A percentile compares a stretch with the other conserved stretches of the same genome.
These are phyloP conservation scores for Elanus axillaris DNA, from an alignment of 2,113 vertebrate species.

Conservation along the genomic window DNA sequence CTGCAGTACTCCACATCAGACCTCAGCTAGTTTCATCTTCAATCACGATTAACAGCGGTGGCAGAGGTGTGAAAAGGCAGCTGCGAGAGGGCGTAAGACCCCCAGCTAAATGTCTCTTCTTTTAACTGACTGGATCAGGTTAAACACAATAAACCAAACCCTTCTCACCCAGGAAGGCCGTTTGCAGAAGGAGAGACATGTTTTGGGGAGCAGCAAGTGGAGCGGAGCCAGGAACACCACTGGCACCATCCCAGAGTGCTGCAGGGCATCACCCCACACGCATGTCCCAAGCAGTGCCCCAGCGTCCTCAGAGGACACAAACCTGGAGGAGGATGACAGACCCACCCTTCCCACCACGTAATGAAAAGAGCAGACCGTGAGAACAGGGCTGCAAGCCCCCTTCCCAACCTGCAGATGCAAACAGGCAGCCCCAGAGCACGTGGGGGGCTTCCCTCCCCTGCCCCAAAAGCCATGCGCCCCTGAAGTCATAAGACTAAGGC, in stretches of 20 bases:
- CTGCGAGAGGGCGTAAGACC: neutral
- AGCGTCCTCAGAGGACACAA: neutral
- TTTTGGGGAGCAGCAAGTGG: accelerated
- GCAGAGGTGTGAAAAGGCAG: neutral
- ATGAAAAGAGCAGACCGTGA: neutral
- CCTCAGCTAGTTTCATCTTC: neutral
- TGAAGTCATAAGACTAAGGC: neutral
- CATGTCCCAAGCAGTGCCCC: accelerated
- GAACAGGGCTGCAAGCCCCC: neutral
- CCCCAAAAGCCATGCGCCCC: neutral
- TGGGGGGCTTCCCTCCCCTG: neutral
- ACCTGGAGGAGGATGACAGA: neutral
- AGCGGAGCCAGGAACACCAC: accelerated
- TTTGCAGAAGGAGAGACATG: neutral
- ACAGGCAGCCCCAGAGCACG: accelerated
- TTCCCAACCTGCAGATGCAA: neutral
- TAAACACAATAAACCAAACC: neutral
- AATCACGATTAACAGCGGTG: accelerated
- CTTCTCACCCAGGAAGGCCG: neutral
- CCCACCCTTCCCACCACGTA: neutral
- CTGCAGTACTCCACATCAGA: neutral
- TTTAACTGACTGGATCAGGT: neutral
- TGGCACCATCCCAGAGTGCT: accelerated
- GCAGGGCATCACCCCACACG: accelerated
- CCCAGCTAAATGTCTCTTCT: neutral